These are phyloP conservation scores for Hassar affinis DNA, from an alignment of 2,113 vertebrate genomes.

Conservation along the genomic window DNA sequence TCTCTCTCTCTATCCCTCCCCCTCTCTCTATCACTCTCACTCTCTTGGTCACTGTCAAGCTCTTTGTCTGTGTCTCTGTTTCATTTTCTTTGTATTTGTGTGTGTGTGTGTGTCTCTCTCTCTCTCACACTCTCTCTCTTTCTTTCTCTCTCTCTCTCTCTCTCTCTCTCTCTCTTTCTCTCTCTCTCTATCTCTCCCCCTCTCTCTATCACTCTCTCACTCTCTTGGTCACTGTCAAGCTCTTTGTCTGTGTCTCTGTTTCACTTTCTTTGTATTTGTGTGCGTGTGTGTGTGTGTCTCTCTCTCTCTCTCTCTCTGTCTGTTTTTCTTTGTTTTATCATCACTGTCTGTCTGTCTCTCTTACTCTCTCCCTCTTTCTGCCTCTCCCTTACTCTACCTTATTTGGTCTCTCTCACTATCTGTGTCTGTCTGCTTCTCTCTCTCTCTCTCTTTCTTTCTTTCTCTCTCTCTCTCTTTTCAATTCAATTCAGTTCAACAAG, in stretches of 20 bases:
- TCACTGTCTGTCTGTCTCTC: neutral
- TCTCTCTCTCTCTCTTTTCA: no score
- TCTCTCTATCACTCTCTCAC: neutral
- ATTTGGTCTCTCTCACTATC: neutral
- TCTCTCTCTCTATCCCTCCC: neutral
- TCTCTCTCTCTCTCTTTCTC: neutral
- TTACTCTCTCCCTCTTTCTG: neutral
- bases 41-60: neutral
- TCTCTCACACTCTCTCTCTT: neutral
- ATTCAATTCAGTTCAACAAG: no score
- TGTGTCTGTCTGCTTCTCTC: neutral
- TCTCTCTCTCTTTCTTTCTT: neutral
- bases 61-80: no score
- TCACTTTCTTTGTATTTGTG: no score
- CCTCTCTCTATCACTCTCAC: neutral
- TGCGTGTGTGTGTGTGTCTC: no score
- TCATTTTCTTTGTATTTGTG: no score
- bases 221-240: neutral
- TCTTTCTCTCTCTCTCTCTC: neutral
- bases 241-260: no score
- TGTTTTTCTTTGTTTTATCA: no score
- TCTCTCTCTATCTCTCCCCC: neutral
- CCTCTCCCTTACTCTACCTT: no score
- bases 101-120: conserved; percentile 66
- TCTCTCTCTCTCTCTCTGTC: no score